Base-by-base conservation (phyloP, 2,888 invertebrate species). In the Podotricha telesiphe region DNA sequence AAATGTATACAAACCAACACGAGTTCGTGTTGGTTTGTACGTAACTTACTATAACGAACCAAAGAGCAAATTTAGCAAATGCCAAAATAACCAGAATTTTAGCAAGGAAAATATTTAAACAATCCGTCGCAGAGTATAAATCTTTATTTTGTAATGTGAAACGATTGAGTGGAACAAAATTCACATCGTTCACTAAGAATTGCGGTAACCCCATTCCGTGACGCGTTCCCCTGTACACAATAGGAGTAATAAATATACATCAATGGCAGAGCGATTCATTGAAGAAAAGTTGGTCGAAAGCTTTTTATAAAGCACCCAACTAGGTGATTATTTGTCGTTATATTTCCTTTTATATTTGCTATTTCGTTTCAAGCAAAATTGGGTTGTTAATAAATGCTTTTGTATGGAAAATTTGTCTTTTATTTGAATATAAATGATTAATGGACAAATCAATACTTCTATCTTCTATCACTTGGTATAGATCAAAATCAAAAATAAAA, bases 181-280 rank as follows among this genome's bases (percentile, higher is more conserved):
- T 59, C 59, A 22, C 59, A 45, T 59, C 69, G 69, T 67, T 70
- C 68, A 67, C 68, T 56, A 73, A 73, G 67, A 73, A 74, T 74
- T 67, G 65, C 22, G 74, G 71, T 62, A 70, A 69, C 71, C 70
- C 71, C 70, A 73, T 75, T 76, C 76, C 68, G 74, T 74, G 74
- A 75, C 73, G 78, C 73, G 73, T 74, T 77, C 75, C 77, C 75
- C 74, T 74, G 73, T 67, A 72, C 79, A 79, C 79, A 79, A 79
- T 75, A 74, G 65, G 28, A 69, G 76, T 76, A 76, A 80, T 80
- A 79, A 78, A 79, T 78, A 77, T 76, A 79, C 78, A 78, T 78
- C 79, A 76, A 59, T 61, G 55, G 68, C 69, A 73, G 74, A 62
- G 66, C 70, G 73, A 70, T 74, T 67, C 67, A 62, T 64, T 71